phyloP scores from a whole-genome alignment of 2,888 invertebrate species.

The Sycophila texana region DNA sequence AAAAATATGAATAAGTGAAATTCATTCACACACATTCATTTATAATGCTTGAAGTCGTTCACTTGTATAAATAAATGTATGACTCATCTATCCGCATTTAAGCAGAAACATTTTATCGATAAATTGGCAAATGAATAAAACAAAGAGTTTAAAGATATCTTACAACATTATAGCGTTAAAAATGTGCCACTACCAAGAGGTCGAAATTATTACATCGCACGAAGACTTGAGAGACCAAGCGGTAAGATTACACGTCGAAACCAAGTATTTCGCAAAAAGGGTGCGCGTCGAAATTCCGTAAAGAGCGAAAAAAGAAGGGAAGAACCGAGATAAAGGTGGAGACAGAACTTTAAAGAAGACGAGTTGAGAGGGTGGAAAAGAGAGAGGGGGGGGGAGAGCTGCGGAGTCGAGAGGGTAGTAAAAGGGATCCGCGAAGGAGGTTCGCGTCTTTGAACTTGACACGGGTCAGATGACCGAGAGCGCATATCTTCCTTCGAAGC shows the following conservation, averaged over 20 bases:
- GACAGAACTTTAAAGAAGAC: constrained; percentile 13
- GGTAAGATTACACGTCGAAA: neutral
- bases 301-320: constrained; percentile 4
- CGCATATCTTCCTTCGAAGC: constrained; percentile 16
- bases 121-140: too few relatives aligned
- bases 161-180: too few relatives aligned
- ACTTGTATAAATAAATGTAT: too few relatives aligned
- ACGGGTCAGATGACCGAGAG: constrained; percentile 71
- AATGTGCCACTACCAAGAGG: too few relatives aligned
- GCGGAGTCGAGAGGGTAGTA: constrained; percentile 27
- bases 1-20: too few relatives aligned
- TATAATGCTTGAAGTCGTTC: too few relatives aligned
- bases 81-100: too few relatives aligned
- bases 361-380: neutral
- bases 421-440: constrained; percentile 43
- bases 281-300: neutral
- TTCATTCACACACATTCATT: too few relatives aligned
- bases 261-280: neutral
- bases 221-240: constrained; percentile 10
- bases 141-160: too few relatives aligned
- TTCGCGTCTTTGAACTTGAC: constrained; percentile 73
- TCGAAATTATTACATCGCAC: neutral
- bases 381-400: neutral
- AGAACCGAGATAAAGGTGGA: neutral
- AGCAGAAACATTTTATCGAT: too few relatives aligned